Base-by-base conservation (phyloP, 1,140 invertebrate genomes). In the Nasonia vitripennis region DNA sequence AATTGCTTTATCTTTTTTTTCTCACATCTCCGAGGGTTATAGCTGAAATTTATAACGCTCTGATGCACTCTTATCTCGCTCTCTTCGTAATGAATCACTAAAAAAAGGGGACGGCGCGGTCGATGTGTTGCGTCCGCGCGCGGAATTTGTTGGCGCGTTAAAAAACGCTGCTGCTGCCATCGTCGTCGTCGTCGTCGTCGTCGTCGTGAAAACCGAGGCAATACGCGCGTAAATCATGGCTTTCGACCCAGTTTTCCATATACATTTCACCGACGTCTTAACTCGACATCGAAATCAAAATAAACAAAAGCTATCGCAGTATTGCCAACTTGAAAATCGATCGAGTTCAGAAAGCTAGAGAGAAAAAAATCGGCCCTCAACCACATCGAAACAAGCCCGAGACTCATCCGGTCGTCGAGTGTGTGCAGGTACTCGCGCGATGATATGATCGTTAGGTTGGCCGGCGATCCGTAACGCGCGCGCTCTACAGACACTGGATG, bases 361-460 rank as follows among this genome's bases (percentile, higher is more conserved):
- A 62, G n/a, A 62, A 62, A 62, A n/a, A 62, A 62, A n/a, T 62
- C 55, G 55, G 17, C 17, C 2, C 55, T 4, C 5, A n/a, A 2
- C 2, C 11, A n/a, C 55, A 17, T 62, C 55, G 20, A 5, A 62
- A 62, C 20, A 17, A 62, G 20, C 55, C n/a, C 55, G 4, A 62
- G 6, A 62, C 55, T 62, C 55, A n/a, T 62, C 17, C 55, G 55
- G 17, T 62, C 17, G 17, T 62, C 17, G 55, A 62, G 20, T 62
- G 55, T n/a, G 17, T n/a, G 12, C 2, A 14, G n/a, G 17, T 71
- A 11, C 27, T 71, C 27, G 70, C 27, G 70, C 37, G 73, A n/a
- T 34, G 73, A 75, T 75, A n/a, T 34, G 73, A 75, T 75, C 73
- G 37, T 75, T 75, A 75, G 34, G 20, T 45, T 9, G 73, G 3